Base-by-base conservation (phyloP, 2,797 vertebrate species). In the Vipera ursinii region DNA sequence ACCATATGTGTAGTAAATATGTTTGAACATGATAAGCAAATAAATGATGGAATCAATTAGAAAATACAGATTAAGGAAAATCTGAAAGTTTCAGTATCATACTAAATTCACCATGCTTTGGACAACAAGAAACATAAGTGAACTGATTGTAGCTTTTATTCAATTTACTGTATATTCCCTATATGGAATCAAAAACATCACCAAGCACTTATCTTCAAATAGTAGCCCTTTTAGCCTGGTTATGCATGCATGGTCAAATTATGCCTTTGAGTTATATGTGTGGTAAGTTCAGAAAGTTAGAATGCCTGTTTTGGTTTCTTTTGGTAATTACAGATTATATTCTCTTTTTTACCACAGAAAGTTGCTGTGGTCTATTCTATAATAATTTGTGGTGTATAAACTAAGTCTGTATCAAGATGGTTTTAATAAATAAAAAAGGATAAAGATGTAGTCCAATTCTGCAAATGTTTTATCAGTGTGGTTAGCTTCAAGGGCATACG, bases 341-440 rank as follows among this genome's bases (percentile, higher is more conserved):
- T 95, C 92, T 48, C 86, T 92, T 9, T 32, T 89, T 57, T 56
- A 88, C 94, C 93, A 92, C 90, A 91, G 90, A 89, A 95, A 95
- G 82, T 48, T 28, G 9, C 6, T 32, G 87, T 61, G 60, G 89
- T 90, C 65, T 92, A 88, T 91, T 94, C 60, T 56, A 61, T 60
- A 93, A 96, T 14, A 92, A 92, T 61, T 63, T 0, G 10, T 63
- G 89, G 86, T n/a, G 38, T 91, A 61, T 14, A 87, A 48, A 90
- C 73, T 28, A 24, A 28, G 69, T 89, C 78, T 63, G 38, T 55
- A 78, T n/a, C 15, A 17, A 86, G 65, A 65, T 28, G 78, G 10
- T 88, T 91, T 93, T 82, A 88, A 53, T 63, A 91, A 93, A 28
- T 55, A n/a, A 90, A 90, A 44, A 82, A 73, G 22, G 2, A 22